These are phyloP conservation scores for Lacerta bilineata DNA, from an alignment of 2,797 vertebrate genomes.

Conservation along the genomic window DNA sequence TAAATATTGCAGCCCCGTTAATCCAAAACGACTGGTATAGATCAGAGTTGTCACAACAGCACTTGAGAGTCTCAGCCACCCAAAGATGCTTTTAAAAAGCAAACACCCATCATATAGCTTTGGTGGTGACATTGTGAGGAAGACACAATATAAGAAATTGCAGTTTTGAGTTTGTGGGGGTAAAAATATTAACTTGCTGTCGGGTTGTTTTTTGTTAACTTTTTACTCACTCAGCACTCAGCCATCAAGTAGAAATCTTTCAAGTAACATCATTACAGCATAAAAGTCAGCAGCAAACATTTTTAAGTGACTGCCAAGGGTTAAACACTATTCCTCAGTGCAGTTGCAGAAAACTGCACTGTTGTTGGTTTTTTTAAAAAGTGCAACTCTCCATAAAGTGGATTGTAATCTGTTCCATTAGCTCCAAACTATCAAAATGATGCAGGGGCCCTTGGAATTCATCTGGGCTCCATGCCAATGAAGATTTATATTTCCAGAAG, in stretches of 20 bases:
- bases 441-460: too few species aligned
- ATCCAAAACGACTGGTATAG: not conserved
- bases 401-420: too few species aligned
- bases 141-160: slow-evolving; percentile 12
- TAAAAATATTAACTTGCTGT: not conserved
- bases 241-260: slow-evolving; percentile 12
- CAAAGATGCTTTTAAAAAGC: slow-evolving; percentile 7
- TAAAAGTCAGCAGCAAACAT: not conserved
- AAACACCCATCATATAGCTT: not conserved
- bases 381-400: not conserved
- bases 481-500: too few species aligned
- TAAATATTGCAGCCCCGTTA: not conserved
- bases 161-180: not conserved
- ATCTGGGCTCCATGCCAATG: too few species aligned
- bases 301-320: not conserved
- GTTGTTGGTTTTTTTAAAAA: too few species aligned
- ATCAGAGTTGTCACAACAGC: slow-evolving; percentile 4
- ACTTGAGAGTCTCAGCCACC: not conserved
- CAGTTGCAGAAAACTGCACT: not conserved
- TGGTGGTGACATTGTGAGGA: not conserved
- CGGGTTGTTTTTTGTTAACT: not conserved
- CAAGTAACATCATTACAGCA: slow-evolving; percentile 19
- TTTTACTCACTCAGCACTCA: not conserved
- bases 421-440: too few species aligned
- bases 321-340: slow-evolving; percentile 7